These are phyloP conservation scores for Cerceris ruficornis DNA, from an alignment of 2,888 invertebrate genomes.

Conservation along the genomic window DNA sequence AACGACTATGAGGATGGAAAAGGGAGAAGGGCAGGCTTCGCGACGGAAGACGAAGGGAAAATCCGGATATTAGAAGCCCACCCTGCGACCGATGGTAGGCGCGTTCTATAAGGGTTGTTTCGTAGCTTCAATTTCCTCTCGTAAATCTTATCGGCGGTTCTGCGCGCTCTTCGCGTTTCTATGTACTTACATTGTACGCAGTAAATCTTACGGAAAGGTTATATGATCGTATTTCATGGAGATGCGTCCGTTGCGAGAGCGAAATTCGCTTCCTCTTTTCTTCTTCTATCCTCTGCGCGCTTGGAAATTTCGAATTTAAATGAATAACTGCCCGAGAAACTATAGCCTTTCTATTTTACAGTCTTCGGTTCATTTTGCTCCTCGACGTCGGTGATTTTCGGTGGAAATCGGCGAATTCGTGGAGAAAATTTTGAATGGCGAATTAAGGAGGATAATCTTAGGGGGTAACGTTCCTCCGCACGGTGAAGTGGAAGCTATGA, in stretches of 20 bases:
- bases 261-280: background rate
- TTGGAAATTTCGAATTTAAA: no score
- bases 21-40: conserved; percentile 32
- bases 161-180: conserved; percentile 10
- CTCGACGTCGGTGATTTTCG: no score
- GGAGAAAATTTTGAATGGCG: no score
- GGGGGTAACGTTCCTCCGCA: no score
- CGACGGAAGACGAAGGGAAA: conserved; percentile 31
- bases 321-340: no score
- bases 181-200: conserved; percentile 8
- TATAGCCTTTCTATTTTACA: no score
- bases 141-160: conserved; percentile 39
- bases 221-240: background rate
- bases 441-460: no score
- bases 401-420: no score
- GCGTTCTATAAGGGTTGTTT: conserved; percentile 47
- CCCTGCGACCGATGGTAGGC: conserved; percentile 30
- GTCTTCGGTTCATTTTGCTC: no score
- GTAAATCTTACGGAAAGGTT: conserved; percentile 24
- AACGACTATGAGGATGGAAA: conserved; percentile 43
- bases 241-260: background rate
- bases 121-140: conserved; percentile 43
- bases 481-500: no score
- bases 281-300: no score
- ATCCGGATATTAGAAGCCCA: conserved; percentile 65